These are phyloP conservation scores for Dromas ardeola DNA, from an alignment of 2,113 vertebrate genomes.

Conservation along the genomic window DNA sequence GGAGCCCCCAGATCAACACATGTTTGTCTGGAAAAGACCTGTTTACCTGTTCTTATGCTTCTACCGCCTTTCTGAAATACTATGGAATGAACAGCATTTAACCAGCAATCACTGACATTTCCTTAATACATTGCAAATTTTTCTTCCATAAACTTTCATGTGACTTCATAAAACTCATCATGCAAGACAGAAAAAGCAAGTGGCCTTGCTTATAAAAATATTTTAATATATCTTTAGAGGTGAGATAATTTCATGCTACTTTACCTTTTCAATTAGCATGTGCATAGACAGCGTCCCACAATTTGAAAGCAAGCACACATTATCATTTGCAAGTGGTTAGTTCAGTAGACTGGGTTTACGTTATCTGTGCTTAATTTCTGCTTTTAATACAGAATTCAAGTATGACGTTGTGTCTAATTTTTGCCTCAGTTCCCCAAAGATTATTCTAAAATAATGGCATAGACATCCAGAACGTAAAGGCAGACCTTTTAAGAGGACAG, in stretches of 20 bases:
- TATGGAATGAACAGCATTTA: no score
- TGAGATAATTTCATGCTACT: neutral
- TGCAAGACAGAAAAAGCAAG: neutral
- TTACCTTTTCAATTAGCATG: neutral
- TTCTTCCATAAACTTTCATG: neutral
- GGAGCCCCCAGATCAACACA: neutral
- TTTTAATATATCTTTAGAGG: neutral
- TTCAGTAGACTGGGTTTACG: neutral
- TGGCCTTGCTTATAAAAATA: neutral
- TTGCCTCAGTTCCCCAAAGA: neutral
- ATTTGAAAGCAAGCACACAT: neutral
- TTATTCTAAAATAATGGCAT: neutral
- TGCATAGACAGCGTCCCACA: neutral
- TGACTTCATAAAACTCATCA: neutral
- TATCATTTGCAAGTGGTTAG: neutral
- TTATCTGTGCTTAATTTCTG: neutral
- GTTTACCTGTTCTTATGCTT: neutral
- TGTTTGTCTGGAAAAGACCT: neutral
- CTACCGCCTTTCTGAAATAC: neutral
- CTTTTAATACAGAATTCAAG: neutral
- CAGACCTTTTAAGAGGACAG: neutral
- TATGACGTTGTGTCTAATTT: neutral
- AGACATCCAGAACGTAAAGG: neutral
- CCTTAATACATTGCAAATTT: neutral
- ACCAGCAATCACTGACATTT: neutral